A percentile compares a stretch with the other conserved stretches of the same genome.
These are phyloP conservation scores for Dicrostonyx torquatus DNA, from an alignment of 2,797 vertebrate species.

Conservation along the genomic window DNA sequence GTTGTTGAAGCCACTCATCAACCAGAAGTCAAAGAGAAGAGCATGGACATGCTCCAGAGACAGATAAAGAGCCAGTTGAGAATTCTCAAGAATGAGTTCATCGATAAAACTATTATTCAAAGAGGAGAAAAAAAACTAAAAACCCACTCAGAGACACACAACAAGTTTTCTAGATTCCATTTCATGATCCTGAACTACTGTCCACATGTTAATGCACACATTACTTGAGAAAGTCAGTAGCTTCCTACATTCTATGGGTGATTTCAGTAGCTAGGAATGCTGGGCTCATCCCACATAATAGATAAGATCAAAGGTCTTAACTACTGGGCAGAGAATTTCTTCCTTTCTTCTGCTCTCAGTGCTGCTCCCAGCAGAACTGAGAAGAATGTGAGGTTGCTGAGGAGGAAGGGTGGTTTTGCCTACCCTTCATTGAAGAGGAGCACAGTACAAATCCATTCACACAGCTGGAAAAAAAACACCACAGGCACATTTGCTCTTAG, in stretches of 20 bases:
- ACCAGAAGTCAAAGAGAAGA: neutral
- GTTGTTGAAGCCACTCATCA: neutral
- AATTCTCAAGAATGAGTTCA: slow-evolving; percentile 8
- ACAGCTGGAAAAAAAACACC: neutral
- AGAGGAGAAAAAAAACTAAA: neutral
- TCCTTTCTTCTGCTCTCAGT: neutral
- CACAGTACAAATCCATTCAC: neutral
- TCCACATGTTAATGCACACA: neutral
- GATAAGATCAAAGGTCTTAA: neutral
- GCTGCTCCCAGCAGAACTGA: neutral
- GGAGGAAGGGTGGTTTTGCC: neutral
- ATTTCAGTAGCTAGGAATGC: neutral
- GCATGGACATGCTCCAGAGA: neutral
- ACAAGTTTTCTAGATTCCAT: neutral
- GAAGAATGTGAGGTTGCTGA: neutral
- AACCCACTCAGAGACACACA: neutral
- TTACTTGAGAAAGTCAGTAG: neutral
- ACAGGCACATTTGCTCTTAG: neutral
- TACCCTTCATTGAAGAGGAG: neutral
- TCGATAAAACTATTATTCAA: neutral
- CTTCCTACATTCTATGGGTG: neutral
- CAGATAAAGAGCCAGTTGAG: neutral
- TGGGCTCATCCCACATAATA: neutral
- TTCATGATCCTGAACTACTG: neutral
- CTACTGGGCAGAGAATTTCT: neutral